These are phyloP conservation scores for Drosophila rhopaloa DNA, from an alignment of 1,140 invertebrate species.

Conservation along the genomic window DNA sequence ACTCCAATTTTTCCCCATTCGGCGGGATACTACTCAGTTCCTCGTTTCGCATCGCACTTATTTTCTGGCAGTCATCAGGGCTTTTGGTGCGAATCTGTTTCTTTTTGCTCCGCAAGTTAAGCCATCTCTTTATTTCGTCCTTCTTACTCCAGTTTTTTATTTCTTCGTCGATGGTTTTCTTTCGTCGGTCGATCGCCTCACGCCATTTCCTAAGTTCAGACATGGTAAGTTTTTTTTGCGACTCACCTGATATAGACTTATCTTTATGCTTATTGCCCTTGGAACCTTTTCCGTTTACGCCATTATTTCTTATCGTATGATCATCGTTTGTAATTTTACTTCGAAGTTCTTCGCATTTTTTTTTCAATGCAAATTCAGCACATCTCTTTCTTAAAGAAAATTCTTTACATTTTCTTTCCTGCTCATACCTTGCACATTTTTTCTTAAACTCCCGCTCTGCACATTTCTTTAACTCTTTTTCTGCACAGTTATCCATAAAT, in stretches of 20 bases:
- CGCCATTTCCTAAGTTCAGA: neutral
- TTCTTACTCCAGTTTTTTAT: neutral
- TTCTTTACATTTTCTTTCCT: neutral
- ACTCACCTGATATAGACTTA: neutral
- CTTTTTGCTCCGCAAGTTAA: neutral
- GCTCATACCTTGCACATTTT: neutral
- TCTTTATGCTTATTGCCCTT: neutral
- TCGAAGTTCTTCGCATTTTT: neutral
- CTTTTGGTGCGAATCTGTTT: neutral
- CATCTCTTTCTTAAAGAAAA: neutral
- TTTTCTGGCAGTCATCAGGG: neutral
- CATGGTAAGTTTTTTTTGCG: neutral
- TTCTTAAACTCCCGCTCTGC: neutral
- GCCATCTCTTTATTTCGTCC: no score
- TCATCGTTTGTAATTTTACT: neutral
- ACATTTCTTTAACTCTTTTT: neutral
- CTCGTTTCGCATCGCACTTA: neutral
- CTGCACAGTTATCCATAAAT: neutral
- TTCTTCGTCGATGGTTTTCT: neutral
- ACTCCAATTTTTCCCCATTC: neutral
- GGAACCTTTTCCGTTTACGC: neutral
- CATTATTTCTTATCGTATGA: no score
- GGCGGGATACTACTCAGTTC: no score
- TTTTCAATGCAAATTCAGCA: neutral
- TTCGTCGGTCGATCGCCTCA: neutral